phyloP scores from a whole-genome alignment of 2,888 invertebrate species.

The Mimumesa dahlbomi region DNA sequence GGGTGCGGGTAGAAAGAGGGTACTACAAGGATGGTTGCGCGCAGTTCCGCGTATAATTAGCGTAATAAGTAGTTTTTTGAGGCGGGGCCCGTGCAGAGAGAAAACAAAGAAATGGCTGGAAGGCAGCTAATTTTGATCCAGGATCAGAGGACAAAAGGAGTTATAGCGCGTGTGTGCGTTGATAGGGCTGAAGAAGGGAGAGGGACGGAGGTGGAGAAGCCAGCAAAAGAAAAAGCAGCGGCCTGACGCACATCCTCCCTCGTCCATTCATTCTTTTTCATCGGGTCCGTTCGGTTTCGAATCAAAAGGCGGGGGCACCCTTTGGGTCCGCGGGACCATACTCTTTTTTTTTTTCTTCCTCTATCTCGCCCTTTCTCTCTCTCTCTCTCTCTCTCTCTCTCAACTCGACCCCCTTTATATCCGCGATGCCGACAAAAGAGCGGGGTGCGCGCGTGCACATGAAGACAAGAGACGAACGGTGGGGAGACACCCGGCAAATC shows the following conservation, averaged over 20 bases:
- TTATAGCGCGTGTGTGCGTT: constrained; percentile 48
- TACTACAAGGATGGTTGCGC: constrained; percentile 41
- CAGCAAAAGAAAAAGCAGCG: constrained; percentile 56
- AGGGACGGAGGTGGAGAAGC: constrained; percentile 28
- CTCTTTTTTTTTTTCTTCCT: constrained; percentile 60
- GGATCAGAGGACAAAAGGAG: constrained; percentile 72
- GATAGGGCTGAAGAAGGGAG: constrained; percentile 33
- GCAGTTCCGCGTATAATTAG: constrained; percentile 77
- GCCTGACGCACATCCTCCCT: constrained; percentile 75
- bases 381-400: constrained; percentile 40
- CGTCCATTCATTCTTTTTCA: constrained; percentile 73
- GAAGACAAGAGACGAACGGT: constrained; percentile 50
- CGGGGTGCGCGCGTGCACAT: constrained; percentile 63
- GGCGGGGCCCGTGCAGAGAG: constrained; percentile 71
- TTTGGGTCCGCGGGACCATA: constrained; percentile 65
- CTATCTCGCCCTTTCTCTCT: constrained; percentile 42
- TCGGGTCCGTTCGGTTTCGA: constrained; percentile 66
- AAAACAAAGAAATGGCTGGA: constrained; percentile 77
- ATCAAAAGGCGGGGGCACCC: constrained; percentile 75
- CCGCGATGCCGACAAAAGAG: constrained; percentile 68
- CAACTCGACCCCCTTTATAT: constrained; percentile 50
- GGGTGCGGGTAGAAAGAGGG: constrained; percentile 21
- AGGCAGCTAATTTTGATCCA: constrained; percentile 77
- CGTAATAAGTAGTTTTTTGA: constrained; percentile 79
- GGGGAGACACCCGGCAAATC: constrained; percentile 51